A percentile compares a stretch with the other conserved stretches of the same genome.
Evolutionary conservation across 2,113 vertebrate species (phyloP).

Genomic region (Catagonus wagneri): DNA sequence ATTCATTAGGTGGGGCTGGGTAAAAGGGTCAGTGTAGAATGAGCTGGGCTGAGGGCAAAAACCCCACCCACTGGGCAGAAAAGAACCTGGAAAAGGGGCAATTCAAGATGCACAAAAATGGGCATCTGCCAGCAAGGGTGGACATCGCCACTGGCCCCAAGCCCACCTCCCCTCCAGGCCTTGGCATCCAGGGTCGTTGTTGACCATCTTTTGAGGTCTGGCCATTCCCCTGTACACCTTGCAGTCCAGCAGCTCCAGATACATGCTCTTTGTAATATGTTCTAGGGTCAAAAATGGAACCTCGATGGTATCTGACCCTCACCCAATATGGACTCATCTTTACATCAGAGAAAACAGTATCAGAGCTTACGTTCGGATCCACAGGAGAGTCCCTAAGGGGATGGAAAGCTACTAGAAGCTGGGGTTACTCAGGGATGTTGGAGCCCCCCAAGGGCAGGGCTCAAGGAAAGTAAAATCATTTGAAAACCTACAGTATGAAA

Average conservation of each 20-base stretch:
- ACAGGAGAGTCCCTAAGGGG: not conserved
- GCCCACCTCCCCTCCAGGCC: not conserved
- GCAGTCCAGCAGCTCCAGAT: not conserved
- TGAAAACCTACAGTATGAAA: not conserved
- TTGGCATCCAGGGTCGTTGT: not conserved
- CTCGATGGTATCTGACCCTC: not conserved
- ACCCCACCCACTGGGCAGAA: no score
- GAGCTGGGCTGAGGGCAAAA: not conserved
- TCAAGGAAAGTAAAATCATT: not conserved
- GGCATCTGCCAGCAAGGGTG: not conserved
- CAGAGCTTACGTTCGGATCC: no score
- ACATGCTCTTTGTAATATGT: conserved; percentile 14
- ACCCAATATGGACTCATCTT: not conserved
- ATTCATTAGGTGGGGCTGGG: not conserved
- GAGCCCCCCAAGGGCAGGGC: not conserved
- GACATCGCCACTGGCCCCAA: conserved; percentile 31
- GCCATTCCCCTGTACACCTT: not conserved
- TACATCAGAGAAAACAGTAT: not conserved
- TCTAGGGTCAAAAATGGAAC: not conserved
- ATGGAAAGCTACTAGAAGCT: not conserved
- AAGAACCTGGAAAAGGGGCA: not conserved
- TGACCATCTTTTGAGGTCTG: conserved; percentile 60
- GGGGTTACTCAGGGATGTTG: not conserved
- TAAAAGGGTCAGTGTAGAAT: not conserved
- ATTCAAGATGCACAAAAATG: not conserved